A percentile compares a stretch with the other conserved stretches of the same genome.
Evolutionary conservation across 2,888 invertebrate species (phyloP).

Genomic region (Saturnia japonica): DNA sequence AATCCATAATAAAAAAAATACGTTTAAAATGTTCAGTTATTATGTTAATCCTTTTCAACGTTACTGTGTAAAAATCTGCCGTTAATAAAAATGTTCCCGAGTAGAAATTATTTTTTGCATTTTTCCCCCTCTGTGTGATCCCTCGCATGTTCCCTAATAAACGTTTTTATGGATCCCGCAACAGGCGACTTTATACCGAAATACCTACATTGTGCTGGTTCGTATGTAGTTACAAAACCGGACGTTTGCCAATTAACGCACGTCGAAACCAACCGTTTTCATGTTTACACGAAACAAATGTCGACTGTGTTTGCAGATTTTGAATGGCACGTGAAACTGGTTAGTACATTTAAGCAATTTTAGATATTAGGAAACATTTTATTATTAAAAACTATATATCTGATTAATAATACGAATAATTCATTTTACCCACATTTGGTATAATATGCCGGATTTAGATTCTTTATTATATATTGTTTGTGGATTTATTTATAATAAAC

Average conservation of each 20-base stretch:
- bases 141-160: constrained; percentile 45
- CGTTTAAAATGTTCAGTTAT: not conserved
- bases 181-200: constrained; percentile 42
- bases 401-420: not conserved
- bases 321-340: not conserved
- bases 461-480: too few species aligned
- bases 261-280: constrained; percentile 44
- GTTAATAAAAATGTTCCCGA: constrained; percentile 28
- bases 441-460: too few species aligned
- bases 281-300: constrained; percentile 42
- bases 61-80: constrained; percentile 20
- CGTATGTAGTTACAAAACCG: constrained; percentile 24
- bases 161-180: constrained; percentile 48
- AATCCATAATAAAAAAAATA: too few species aligned
- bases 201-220: not conserved
- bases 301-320: constrained; percentile 19
- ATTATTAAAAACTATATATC: not conserved
- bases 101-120: constrained; percentile 40
- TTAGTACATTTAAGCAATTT: too few species aligned
- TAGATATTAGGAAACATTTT: too few species aligned
- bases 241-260: constrained; percentile 47
- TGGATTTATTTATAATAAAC: too few species aligned
- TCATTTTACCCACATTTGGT: too few species aligned
- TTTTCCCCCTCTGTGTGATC: constrained; percentile 34
- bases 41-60: constrained; percentile 25